Evolutionary conservation across 2,888 invertebrate genomes (phyloP), one percentile per base, ranked within the genome.

Genomic region (Schizaphis graminum): DNA sequence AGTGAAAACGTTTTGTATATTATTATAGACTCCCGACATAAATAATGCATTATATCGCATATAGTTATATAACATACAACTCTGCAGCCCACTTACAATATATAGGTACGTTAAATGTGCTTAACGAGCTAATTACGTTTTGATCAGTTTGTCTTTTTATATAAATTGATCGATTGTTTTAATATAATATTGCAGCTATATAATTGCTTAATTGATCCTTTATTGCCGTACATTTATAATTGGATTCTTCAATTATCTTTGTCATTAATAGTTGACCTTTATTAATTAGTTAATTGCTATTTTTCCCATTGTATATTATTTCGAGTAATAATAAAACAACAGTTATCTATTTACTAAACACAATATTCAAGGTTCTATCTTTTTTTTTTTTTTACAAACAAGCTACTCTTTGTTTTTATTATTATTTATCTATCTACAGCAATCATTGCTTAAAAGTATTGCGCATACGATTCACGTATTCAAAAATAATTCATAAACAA

Each of bases 271-370:
- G 67, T 88, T 87, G 44, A 61, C 57, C 44, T 26, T n/a, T 28
- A 67, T 67, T 90, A 90, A 67, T 90, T 67, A 47, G 10, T 61
- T 47, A 89, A 61, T 90, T 67, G 47, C 44, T 89, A 61, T 89
- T 47, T 89, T n/a, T 21, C 35, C 35, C 35, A 77, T 35, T 77
- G 35, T 35, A 8, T 8, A 8, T 21, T 8, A 35, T 35, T 41
- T 7, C 28, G n/a, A 49, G 7, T 21, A n/a, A n/a, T 67, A 67
- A 16, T 16, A 16, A n/a, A n/a, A 67, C 67, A 67, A n/a, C n/a
- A n/a, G 16, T 67, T 67, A 16, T 13, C 16, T 67, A 16, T 16
- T 16, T 4, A 67, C 67, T 16, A 5, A 67, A 67, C n/a, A n/a
- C n/a, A n/a, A n/a, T 24, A 16, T 44, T 28, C 47, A 13, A 47